Base-by-base conservation (phyloP, 2,113 vertebrate species). In the Pterocles orientalis region DNA sequence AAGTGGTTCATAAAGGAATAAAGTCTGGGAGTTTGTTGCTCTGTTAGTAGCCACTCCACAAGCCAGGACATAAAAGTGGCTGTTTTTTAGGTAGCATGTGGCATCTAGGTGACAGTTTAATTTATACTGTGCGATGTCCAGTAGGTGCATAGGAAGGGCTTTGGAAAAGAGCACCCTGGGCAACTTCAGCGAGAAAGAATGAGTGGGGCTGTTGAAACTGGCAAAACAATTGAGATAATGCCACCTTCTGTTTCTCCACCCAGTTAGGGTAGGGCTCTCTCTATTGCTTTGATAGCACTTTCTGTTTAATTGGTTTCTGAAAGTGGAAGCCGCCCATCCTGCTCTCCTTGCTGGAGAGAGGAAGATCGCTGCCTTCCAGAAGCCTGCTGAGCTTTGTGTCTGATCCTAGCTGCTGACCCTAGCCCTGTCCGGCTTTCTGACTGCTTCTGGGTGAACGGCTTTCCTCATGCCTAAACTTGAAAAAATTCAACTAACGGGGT, bases 231-330 rank as follows among this genome's bases (percentile, higher is more conserved):
- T 45, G 91, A 79, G 90, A 86, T 94, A 88, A 92, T 75, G 58
- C 92, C 68, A 82, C 85, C 77, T 80, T 86, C 68, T 94, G 73
- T 95, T 97, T 96, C 95, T 21, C 93, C 95, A 96, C 82, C 45
- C 73, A 6, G 18, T 48, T 75, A 95, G 95, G 94, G 95, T 90
- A 95, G 96, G 96, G 96, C 96, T 81, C 33, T 96, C 56, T 83
- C 68, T 93, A 43, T 88, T 96, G 89, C 95, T 95, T 93, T 90
- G 93, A 96, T 96, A 97, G 94, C 93, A 96, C 92, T 97, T 97
- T 96, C 95, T 95, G 62, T 91, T 82, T 97, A 95, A 95, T 96
- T 91, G 96, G 92, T 91, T 95, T 82, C 78, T 91, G 93, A 90
- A 94, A 91, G 93, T 91, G 85, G 86, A 96, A 97, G 94, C 94